Conservation (phyloP, 2,113 vertebrate species). For the Cottus gobio region DNA sequence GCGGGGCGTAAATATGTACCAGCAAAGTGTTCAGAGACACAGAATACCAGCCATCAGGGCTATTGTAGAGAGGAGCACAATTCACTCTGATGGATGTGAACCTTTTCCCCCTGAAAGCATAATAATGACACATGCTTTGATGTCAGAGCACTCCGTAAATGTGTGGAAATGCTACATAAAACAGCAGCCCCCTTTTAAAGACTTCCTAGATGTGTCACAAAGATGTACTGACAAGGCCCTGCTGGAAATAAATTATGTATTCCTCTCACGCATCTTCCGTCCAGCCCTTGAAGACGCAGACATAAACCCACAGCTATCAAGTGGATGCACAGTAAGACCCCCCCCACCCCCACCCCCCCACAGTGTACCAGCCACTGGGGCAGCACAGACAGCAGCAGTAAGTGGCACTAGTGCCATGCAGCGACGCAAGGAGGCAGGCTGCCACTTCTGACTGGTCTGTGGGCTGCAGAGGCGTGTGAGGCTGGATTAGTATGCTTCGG, state of each 20-base stretch:
- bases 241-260: conserved; percentile 61
- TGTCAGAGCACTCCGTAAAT: conserved; percentile 51
- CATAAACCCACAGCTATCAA: conserved; percentile 65
- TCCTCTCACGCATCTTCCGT: conserved; percentile 32
- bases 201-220: conserved; percentile 61
- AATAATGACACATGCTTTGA: conserved; percentile 69
- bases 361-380: conserved; percentile 34
- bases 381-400: conserved; percentile 39
- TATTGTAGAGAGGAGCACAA: conserved; percentile 55
- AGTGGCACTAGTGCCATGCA: conserved; percentile 48
- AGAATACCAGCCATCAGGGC: conserved; percentile 48
- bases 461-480: conserved; percentile 44
- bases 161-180: conserved; percentile 66
- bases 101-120: conserved; percentile 64
- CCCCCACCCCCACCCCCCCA: conserved; percentile 44
- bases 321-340: conserved; percentile 60
- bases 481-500: conserved; percentile 65
- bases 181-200: conserved; percentile 62
- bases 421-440: conserved; percentile 60
- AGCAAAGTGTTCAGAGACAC: conserved; percentile 59
- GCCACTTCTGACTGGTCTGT: conserved; percentile 53
- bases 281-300: conserved; percentile 44
- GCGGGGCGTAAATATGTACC: conserved; percentile 74
- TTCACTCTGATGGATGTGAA: conserved; percentile 66
- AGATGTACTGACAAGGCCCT: conserved; percentile 54